Evolutionary conservation across 2,797 vertebrate species (phyloP), one percentile per base, ranked within the genome.

Genomic region (Cichlasoma orientale): DNA sequence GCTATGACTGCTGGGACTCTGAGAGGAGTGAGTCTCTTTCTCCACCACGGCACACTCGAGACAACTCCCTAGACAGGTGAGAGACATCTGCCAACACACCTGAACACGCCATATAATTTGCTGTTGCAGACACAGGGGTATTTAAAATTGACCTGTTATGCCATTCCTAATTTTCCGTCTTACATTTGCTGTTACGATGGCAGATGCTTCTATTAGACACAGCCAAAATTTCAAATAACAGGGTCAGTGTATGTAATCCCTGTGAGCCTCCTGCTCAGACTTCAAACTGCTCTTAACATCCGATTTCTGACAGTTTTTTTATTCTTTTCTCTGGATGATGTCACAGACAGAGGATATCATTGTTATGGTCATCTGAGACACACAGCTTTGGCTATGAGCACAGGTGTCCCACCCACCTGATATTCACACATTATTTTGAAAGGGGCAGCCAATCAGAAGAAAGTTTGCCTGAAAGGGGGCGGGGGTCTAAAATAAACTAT

Each of bases 1-100:
- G 97, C 82, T 99, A 98, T n/a, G 98, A 99, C 93, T 97, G 97
- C 93, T 99, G 98, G 97, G 98, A 99, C 83, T 98, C 98, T 0
- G 98, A 99, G 82, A 97, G 97, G 90, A 99, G 98, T 0, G 98
- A 98, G 74, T 99, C 98, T 13, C 96, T 98, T 18, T 99, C 98
- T 16, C 97, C 98, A 0, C 98, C 98, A 12, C 95, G 95, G 66
- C 98, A 99, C 31, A 97, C 96, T 70, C 94, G 98, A 61, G 98
- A 99, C 93, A 97, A 98, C 91, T 99, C 98, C 81, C 96, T 99
- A 9, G 97, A 99, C 96, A 99, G 98, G 94, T 95, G 84, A 86
- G 84, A 77, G 74, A 74, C 68, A 53, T 86, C 85, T 79, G 78
- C 77, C 68, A 58, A 19, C 56, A 63, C 83, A 52, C 71, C 33